Base-by-base conservation (phyloP, 2,888 invertebrate species). In the Lamellibrachia satsuma region DNA sequence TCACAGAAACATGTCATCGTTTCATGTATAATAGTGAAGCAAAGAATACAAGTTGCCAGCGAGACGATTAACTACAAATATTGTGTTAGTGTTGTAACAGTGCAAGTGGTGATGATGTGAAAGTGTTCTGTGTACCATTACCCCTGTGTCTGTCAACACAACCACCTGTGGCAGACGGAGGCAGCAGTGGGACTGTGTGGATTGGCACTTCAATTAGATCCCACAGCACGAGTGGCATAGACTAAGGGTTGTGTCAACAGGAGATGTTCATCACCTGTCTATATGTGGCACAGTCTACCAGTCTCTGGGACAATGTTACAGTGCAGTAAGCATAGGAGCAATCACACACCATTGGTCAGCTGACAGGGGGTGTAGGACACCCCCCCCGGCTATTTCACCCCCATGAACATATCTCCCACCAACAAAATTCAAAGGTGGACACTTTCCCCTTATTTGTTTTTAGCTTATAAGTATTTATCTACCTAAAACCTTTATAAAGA, bases 281-380 rank as follows among this genome's bases (percentile, higher is more conserved):
- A 75, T 15, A 75, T 15, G 15, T 75, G 75, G 75, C 75, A 3
- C 15, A 6, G 75, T 6, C 15, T 75, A n/a, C 75, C 3, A 4
- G 75, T 75, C 22, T 39, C 39, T 39, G 39, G 39, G 39, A 39
- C 55, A 9, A 7, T 55, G 55, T 9, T 55, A 75, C 75, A 75
- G 75, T 75, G 75, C 75, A 75, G 75, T n/a, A 75, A 75, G 75
- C 75, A n/a, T 15, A 75, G 75, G n/a, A 75, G n/a, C 75, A 75
- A 75, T 75, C 15, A 75, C 75, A 75, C 22, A 6, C 22, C 22
- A 15, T 39, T 39, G 39, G 39, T 39, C 39, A 39, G 39, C 39
- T 39, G 39, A 39, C 39, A 39, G 39, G 39, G 39, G 39, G 39
- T 39, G 39, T 39, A 39, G 39, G 39, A 39, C 39, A 39, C 39